Base-by-base conservation (phyloP, 2,888 invertebrate genomes). In the Nymphalis polychloros region DNA sequence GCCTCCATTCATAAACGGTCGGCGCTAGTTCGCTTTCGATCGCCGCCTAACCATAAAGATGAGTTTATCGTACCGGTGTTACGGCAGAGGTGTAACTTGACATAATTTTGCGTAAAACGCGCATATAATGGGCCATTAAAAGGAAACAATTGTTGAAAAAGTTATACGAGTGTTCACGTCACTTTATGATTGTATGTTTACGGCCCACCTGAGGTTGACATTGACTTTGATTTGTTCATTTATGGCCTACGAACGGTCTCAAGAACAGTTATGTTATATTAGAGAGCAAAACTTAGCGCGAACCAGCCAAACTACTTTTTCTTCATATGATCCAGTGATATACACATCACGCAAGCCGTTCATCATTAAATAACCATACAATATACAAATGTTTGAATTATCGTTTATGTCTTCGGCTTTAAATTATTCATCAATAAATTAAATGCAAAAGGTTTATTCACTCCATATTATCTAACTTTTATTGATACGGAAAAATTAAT, bases 81-180 rank as follows among this genome's bases (percentile, higher is more conserved):
- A 90, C 88, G 84, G 85, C 86, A 85, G 87, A 90, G 88, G 91
- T 92, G 91, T 90, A 91, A 87, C 90, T 88, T 90, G 88, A 92
- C 90, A 92, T 92, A 90, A 90, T 91, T 92, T 92, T 92, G 90
- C 91, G 89, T 90, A 90, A 90, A 92, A 89, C 89, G 84, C 86
- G 87, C 85, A 89, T 89, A 90, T 92, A 90, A 92, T 90, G 89
- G 90, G 83, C 91, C 89, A 92, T 92, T 92, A 92, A 92, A 91
- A 87, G 87, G 89, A 91, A 92, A 92, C 92, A 91, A 92, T 92
- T 92, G 92, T 91, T 92, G 86, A 92, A 92, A 92, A 92, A 92
- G 90, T 92, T 90, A 90, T 89, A 91, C 87, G 90, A 88, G 89
- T 89, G 87, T 84, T 88, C 86, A 83, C 90, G 91, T 90, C 89